Percentiles rank a stretch among this genome's conserved stretches.
Conservation (phyloP, 2,888 invertebrate species). For the Ommatoiulus sabulosus region DNA sequence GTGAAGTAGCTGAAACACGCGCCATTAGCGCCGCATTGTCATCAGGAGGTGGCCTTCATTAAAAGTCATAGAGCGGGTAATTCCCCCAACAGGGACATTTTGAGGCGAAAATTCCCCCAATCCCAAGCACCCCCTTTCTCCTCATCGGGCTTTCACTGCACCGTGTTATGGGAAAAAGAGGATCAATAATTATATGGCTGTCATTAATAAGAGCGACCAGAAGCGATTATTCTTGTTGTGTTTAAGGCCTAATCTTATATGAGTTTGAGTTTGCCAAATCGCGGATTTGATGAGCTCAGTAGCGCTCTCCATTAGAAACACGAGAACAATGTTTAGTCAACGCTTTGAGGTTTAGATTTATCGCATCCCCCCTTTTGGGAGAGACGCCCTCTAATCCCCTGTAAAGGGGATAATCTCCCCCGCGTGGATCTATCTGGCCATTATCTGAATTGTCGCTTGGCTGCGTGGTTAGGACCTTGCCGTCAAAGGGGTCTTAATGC, state of each 20-base stretch:
- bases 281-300: neutral
- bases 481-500: no score
- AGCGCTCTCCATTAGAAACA: neutral
- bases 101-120: neutral
- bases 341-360: slow-evolving; percentile 11
- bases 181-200: slow-evolving; percentile 19
- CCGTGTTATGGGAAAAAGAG: neutral
- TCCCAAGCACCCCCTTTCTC: neutral
- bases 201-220: neutral
- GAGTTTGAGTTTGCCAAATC: neutral
- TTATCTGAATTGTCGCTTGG: no score
- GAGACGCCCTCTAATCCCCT: no score
- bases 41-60: slow-evolving; percentile 24
- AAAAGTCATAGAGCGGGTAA: slow-evolving; percentile 21
- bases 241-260: slow-evolving; percentile 11
- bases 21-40: neutral
- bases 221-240: neutral
- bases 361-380: neutral
- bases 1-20: neutral
- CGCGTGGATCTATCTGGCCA: no score
- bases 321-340: neutral
- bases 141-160: no score
- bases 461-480: no score
- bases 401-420: no score
- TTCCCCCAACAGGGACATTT: neutral